A percentile compares a stretch with the other conserved stretches of the same genome.
phyloP scores from a whole-genome alignment of 1,140 invertebrate species.

The Solenopsis invicta region DNA sequence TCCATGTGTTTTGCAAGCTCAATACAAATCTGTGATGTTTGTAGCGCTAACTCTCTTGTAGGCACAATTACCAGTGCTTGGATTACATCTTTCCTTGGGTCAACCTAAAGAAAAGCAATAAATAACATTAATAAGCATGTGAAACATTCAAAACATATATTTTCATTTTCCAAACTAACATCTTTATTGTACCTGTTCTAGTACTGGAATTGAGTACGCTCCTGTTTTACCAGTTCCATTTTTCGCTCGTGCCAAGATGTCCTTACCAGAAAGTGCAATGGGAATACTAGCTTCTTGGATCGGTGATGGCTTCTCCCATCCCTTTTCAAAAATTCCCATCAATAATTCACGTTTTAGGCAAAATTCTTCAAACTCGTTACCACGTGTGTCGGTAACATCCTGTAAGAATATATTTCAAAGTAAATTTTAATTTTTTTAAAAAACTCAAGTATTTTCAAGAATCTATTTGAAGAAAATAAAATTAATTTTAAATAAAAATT shows the following conservation, averaged over 20 bases:
- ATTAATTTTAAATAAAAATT: slow-evolving; percentile 12
- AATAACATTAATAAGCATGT: neutral
- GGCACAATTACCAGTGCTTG: slow-evolving; percentile 99
- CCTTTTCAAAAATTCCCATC: slow-evolving; percentile 99
- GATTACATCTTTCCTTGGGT: slow-evolving; percentile 95
- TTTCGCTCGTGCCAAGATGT: slow-evolving; percentile 99
- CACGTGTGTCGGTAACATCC: slow-evolving; percentile 99
- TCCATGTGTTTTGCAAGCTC: slow-evolving; percentile 98
- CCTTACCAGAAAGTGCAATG: slow-evolving; percentile 98
- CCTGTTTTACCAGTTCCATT: slow-evolving; percentile 99
- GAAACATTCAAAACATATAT: slow-evolving; percentile 13
- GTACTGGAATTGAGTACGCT: slow-evolving; percentile 99
- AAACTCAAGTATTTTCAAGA: slow-evolving; percentile 21
- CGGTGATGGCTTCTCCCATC: slow-evolving; percentile 99
- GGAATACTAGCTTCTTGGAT: slow-evolving; percentile 99
- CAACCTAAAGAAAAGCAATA: slow-evolving; percentile 89
- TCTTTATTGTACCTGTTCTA: slow-evolving; percentile 91
- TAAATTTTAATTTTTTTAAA: slow-evolving; percentile 34
- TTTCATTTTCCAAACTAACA: slow-evolving; percentile 17
- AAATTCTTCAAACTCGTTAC: slow-evolving; percentile 99
- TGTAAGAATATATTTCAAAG: slow-evolving; percentile 83
- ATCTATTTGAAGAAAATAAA: neutral
- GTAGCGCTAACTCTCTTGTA: slow-evolving; percentile 99
- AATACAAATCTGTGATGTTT: slow-evolving; percentile 99
- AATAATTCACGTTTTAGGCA: slow-evolving; percentile 98